phyloP scores from a whole-genome alignment of 1,140 invertebrate species.

The Fopius arisanus region DNA sequence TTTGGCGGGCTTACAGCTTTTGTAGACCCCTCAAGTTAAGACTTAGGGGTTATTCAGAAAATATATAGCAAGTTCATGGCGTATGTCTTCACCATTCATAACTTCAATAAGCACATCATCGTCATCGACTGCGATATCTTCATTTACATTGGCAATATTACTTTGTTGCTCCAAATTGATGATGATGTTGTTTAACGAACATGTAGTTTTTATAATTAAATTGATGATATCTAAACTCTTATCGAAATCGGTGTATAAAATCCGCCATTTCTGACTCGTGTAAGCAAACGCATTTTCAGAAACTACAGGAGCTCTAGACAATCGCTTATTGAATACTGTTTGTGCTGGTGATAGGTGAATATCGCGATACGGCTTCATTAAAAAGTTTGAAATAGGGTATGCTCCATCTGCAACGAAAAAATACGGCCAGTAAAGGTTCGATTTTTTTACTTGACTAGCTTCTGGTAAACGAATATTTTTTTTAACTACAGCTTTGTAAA shows the following conservation, averaged over 20 bases:
- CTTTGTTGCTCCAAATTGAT: not conserved
- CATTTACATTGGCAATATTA: not conserved
- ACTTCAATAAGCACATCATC: not conserved
- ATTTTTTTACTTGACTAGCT: not conserved
- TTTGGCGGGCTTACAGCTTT: too few species aligned
- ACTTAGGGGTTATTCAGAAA: not conserved
- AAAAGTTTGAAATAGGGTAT: not conserved
- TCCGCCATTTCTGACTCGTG: not conserved
- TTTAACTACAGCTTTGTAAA: not conserved
- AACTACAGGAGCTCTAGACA: not conserved
- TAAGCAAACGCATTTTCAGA: not conserved
- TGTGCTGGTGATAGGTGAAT: not conserved
- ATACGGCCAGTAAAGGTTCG: not conserved
- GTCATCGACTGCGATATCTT: not conserved
- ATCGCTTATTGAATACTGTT: not conserved
- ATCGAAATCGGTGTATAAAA: not conserved
- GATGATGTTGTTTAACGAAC: not conserved
- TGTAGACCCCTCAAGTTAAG: too few species aligned
- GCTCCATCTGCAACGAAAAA: not conserved
- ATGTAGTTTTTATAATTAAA: not conserved
- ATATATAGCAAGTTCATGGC: not conserved
- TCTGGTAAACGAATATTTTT: not conserved
- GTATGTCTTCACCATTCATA: not conserved
- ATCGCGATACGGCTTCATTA: not conserved
- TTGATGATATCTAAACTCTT: not conserved